Base-by-base conservation (phyloP, 1,140 invertebrate species). In the Ectropis grisescens region DNA sequence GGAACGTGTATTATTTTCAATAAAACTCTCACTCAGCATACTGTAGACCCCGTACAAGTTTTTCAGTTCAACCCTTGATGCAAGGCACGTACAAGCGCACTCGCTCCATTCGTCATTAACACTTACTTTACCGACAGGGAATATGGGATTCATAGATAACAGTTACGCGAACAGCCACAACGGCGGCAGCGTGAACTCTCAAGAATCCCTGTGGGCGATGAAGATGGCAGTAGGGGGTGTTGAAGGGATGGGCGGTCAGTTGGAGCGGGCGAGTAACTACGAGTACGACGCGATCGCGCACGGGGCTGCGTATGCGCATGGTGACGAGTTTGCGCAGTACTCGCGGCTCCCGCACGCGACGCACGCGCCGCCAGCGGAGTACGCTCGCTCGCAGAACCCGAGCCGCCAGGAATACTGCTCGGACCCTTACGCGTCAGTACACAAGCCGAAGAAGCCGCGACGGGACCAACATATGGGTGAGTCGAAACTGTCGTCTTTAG, bases 201-300 rank as follows among this genome's bases (percentile, higher is more conserved):
- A 96, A 69, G 94, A 96, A 69, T 96, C 93, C n/a, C 83, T 96
- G 47, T 96, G 94, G 93, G 93, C 96, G 81, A 91, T 95, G 86
- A 95, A 95, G 81, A 91, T 91, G 84, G 90, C 89, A 0, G 90
- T 89, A 2, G 89, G 89, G 1, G 85, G 87, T 40, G 85, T 85
- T 9, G 69, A 57, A 14, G 85, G 83, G 16, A 76, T 86, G 31
- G 76, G 86, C 37, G 40, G 59, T 23, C 68, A 69, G 15, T 78
- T 88, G 49, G 85, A 87, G 42, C 75, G 88, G 45, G 85, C 88
- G 65, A 85, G 87, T 58, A 85, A 85, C 35, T 88, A 89, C 40
- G 89, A 88, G 22, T 93, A 93, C 70, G 92, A 94, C 80, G 89
- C 89, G 3, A 85, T 91, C 15, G 85, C 88, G 15, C 91, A 93